Evolutionary conservation across 53 echinoderm and acorn worm genomes (phyloP).

Genomic region (Actinopyga echinites): DNA sequence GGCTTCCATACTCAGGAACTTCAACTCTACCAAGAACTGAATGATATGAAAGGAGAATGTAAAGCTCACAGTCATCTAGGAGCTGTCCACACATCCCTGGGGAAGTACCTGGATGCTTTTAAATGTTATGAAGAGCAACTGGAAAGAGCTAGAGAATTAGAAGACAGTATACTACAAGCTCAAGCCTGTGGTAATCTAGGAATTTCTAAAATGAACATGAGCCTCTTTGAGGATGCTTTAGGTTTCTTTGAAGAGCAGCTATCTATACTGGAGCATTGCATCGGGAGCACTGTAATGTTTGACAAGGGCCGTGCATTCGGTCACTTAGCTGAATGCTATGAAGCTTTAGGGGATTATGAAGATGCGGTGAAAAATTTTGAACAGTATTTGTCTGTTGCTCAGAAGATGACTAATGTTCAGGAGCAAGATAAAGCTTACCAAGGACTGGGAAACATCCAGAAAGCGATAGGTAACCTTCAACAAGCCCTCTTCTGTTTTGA

Average conservation of each 20-base stretch:
- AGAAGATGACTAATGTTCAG: slow-evolving; percentile 76
- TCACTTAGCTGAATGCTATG: slow-evolving; percentile 95
- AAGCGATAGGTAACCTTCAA: slow-evolving; percentile 86
- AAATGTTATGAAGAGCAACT: slow-evolving; percentile 98
- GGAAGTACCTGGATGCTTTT: slow-evolving; percentile 90
- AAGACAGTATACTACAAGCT: slow-evolving; percentile 83
- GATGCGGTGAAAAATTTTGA: slow-evolving; percentile 95
- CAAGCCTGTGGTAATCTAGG: slow-evolving; percentile 96
- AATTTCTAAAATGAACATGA: slow-evolving; percentile 99
- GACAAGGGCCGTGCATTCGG: slow-evolving; percentile 91
- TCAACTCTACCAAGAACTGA: slow-evolving; percentile 87
- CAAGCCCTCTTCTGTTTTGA: slow-evolving; percentile 97
- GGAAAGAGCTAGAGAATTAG: slow-evolving; percentile 75
- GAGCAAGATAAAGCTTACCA: slow-evolving; percentile 96
- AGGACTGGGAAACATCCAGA: slow-evolving; percentile 92
- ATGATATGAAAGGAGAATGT: slow-evolving; percentile 92
- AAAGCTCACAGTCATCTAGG: slow-evolving; percentile 96
- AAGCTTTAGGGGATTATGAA: slow-evolving; percentile 87
- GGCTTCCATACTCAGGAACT: slow-evolving; percentile 96
- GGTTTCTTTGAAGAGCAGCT: slow-evolving; percentile 97
- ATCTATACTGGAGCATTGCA: slow-evolving; percentile 78
- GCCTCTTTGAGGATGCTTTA: slow-evolving; percentile 93
- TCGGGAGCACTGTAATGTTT: slow-evolving; percentile 80
- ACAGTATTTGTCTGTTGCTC: slow-evolving; percentile 83
- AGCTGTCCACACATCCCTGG: slow-evolving; percentile 85